phyloP scores from a whole-genome alignment of 2,113 vertebrate genomes.

The Corvus moneduloides region DNA sequence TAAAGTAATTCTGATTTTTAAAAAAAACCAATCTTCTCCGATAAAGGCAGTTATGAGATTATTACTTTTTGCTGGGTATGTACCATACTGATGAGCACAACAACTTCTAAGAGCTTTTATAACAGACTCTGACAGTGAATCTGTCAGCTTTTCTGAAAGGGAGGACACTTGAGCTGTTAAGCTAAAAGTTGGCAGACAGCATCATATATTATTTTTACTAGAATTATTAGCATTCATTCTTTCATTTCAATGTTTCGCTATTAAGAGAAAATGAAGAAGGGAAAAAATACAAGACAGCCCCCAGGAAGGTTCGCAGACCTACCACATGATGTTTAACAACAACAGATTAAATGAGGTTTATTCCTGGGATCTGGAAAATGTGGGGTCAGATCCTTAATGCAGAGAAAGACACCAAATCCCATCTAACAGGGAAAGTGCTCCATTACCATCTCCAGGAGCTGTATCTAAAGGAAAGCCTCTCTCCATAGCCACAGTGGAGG shows the following conservation, averaged over 20 bases:
- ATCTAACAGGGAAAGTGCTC: not conserved
- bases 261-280: not conserved
- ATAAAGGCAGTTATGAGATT: slow-evolving; percentile 75
- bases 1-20: slow-evolving; percentile 80
- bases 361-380: not conserved
- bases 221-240: not conserved
- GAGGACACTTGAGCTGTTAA: not conserved
- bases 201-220: not conserved
- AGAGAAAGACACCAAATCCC: not conserved
- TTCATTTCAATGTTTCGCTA: not conserved
- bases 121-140: not conserved
- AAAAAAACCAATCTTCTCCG: slow-evolving; percentile 49
- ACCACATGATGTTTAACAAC: not conserved
- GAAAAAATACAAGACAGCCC: not conserved
- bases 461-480: not conserved
- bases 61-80: slow-evolving; percentile 72
- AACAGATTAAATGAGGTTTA: not conserved
- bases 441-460: not conserved
- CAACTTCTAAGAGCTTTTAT: slow-evolving; percentile 46
- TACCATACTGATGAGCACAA: slow-evolving; percentile 40
- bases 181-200: not conserved
- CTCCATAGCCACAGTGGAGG: not conserved
- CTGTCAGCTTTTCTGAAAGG: not conserved
- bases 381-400: not conserved
- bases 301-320: not conserved